A percentile compares a stretch with the other conserved stretches of the same genome.
phyloP scores from a whole-genome alignment of 1,140 invertebrate species.

The Pogonus chalceus region DNA sequence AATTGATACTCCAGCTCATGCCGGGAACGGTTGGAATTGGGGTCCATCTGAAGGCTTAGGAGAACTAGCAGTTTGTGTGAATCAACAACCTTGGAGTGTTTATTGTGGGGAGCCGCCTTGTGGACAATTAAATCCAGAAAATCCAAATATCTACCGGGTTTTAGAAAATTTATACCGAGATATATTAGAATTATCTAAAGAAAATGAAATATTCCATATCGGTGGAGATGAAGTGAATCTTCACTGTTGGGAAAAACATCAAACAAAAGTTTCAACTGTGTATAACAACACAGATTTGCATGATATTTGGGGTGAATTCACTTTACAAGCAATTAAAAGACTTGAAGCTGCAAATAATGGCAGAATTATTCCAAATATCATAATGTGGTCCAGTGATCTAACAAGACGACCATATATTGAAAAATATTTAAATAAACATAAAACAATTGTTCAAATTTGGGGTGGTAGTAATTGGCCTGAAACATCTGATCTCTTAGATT shows the following conservation, averaged over 20 bases:
- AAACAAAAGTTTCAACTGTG: conserved; percentile 36
- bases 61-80: conserved; percentile 60
- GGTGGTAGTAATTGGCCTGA: conserved; percentile 65
- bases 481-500: conserved; percentile 58
- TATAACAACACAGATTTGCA: conserved; percentile 64
- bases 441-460: conserved; percentile 60
- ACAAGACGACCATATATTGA: conserved; percentile 59
- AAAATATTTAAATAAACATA: conserved; percentile 48
- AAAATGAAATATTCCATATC: conserved; percentile 63
- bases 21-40: conserved; percentile 72
- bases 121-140: conserved; percentile 71
- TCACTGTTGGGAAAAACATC: conserved; percentile 60
- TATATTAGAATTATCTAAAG: conserved; percentile 51
- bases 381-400: conserved; percentile 71
- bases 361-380: conserved; percentile 47
- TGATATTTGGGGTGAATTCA: conserved; percentile 68
- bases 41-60: conserved; percentile 54
- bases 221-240: conserved; percentile 75
- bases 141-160: conserved; percentile 61
- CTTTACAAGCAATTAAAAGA: conserved; percentile 48
- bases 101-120: conserved; percentile 75
- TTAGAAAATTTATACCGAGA: conserved; percentile 56
- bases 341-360: conserved; percentile 56
- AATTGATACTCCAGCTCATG: conserved; percentile 73
- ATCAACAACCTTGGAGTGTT: conserved; percentile 63